Evolutionary conservation across 2,797 vertebrate genomes (phyloP).

Genomic region (Myripristis jacobus): DNA sequence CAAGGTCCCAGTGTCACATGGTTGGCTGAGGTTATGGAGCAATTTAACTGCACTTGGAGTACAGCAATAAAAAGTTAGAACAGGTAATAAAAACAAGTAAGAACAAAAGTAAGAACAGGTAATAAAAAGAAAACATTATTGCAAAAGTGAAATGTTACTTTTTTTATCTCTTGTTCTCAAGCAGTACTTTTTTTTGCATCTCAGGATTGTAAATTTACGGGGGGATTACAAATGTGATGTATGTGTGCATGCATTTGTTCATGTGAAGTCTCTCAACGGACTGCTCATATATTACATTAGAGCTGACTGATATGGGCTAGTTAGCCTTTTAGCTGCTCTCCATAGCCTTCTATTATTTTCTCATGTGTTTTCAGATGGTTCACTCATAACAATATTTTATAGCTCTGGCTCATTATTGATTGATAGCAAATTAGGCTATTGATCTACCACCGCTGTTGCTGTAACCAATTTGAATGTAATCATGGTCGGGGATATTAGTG

Average conservation of each 20-base stretch:
- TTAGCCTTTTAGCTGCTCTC: constrained; percentile 18
- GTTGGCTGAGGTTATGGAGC: constrained; percentile 42
- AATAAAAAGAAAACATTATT: constrained; percentile 55
- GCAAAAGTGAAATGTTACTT: constrained; percentile 43
- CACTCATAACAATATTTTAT: constrained; percentile 68
- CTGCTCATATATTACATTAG: constrained; percentile 13
- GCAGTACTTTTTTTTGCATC: constrained; percentile 1
- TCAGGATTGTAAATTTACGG: not conserved
- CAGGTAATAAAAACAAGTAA: constrained; percentile 56
- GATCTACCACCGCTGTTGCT: constrained; percentile 68
- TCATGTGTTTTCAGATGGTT: constrained; percentile 48
- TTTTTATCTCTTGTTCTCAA: constrained; percentile 46
- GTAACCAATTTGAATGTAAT: constrained; percentile 74
- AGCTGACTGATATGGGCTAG: constrained; percentile 35
- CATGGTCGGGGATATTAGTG: constrained; percentile 57
- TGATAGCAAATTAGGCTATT: constrained; percentile 74
- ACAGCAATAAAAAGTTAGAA: constrained; percentile 58
- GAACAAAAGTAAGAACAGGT: constrained; percentile 39
- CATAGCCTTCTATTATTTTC: constrained; percentile 13
- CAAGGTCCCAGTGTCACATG: constrained; percentile 21
- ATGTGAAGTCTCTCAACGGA: constrained; percentile 8
- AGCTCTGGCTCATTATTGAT: constrained; percentile 59
- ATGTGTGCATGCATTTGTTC: not conserved
- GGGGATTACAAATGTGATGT: too few species aligned
- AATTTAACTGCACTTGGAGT: constrained; percentile 46